Percentiles rank a stretch among this genome's conserved stretches.
These are phyloP conservation scores for Dicrurus megarhynchus DNA, from an alignment of 2,113 vertebrate genomes.

Conservation along the genomic window DNA sequence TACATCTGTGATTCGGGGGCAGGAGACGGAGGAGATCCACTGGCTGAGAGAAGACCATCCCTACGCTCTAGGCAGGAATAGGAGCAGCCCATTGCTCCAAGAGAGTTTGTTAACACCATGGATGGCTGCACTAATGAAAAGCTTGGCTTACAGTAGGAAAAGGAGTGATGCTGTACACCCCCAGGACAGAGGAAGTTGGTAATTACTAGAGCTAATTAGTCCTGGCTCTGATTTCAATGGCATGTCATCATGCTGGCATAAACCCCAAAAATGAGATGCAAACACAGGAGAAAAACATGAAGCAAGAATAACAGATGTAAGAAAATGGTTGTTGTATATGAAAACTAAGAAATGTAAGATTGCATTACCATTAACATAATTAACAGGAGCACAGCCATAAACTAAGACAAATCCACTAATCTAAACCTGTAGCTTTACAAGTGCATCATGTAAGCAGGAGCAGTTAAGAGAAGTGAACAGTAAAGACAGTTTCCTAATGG, in stretches of 20 bases:
- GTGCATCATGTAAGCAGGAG: background rate
- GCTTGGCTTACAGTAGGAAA: background rate
- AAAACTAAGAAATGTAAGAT: background rate
- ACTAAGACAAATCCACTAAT: background rate
- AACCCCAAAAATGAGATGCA: background rate
- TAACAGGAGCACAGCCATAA: background rate
- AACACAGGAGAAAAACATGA: background rate
- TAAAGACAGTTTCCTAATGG: background rate
- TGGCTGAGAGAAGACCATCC: background rate
- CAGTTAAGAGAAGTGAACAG: background rate
- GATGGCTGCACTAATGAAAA: background rate
- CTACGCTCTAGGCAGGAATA: background rate
- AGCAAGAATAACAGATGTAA: background rate
- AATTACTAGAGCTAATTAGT: background rate
- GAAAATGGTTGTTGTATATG: background rate
- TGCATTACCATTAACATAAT: background rate
- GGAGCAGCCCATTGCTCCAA: background rate
- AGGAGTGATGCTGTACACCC: background rate
- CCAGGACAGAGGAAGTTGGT: background rate
- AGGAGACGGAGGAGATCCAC: background rate
- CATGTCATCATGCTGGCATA: background rate
- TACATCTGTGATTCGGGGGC: background rate
- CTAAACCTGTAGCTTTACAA: background rate
- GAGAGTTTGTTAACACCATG: background rate
- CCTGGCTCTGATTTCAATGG: background rate